A percentile compares a stretch with the other conserved stretches of the same genome.
Conservation (phyloP, 2,888 invertebrate species). For the Carterocephalus palaemon region DNA sequence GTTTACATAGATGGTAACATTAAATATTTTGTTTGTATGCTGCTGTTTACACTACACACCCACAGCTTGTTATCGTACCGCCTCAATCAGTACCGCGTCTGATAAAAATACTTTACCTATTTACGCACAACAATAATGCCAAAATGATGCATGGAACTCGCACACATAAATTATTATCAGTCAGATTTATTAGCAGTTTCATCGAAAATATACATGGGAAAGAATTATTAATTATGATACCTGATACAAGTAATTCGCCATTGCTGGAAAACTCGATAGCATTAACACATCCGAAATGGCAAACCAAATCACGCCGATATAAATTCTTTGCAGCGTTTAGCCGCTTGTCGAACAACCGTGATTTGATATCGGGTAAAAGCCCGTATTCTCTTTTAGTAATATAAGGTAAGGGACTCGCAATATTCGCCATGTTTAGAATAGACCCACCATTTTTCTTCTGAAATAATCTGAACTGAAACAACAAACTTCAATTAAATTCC, state of each 20-base stretch:
- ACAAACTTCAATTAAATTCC: conserved; percentile 40
- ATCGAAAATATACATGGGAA: neutral
- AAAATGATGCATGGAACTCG: neutral
- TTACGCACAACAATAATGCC: conserved; percentile 4
- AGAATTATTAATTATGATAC: conserved; percentile 66
- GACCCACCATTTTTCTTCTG: conserved; percentile 71
- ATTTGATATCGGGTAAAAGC: conserved; percentile 76
- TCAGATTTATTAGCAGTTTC: too few relatives aligned
- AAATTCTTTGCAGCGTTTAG: conserved; percentile 85
- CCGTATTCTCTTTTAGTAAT: conserved; percentile 81
- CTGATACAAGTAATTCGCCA: conserved; percentile 92
- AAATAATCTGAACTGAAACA: conserved; percentile 41
- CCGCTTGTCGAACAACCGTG: conserved; percentile 80
- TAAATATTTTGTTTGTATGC: neutral
- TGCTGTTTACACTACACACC: conserved; percentile 19
- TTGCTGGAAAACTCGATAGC: conserved; percentile 95
- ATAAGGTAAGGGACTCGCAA: conserved; percentile 79
- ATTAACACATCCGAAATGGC: conserved; percentile 97
- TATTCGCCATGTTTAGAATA: conserved; percentile 68
- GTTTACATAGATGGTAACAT: neutral
- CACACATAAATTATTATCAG: too few relatives aligned
- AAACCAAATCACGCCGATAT: conserved; percentile 89
- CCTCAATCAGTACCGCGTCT: too few relatives aligned
- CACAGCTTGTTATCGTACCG: conserved; percentile 22
- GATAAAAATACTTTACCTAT: conserved; percentile 24